Evolutionary conservation across 1,140 invertebrate species (phyloP).

Genomic region (Cyclargus thomasi): DNA sequence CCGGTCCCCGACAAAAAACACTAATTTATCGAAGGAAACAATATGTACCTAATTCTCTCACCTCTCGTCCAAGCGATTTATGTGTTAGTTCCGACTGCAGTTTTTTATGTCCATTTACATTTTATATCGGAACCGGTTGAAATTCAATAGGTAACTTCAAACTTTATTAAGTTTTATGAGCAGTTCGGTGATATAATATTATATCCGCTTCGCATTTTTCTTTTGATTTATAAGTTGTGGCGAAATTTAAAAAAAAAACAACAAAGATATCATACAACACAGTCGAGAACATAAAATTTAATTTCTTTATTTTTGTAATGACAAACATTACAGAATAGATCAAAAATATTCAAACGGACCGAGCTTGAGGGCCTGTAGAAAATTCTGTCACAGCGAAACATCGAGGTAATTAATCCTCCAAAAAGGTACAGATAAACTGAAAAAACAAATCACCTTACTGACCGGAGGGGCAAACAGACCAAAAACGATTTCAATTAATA

Average conservation of each 20-base stretch:
- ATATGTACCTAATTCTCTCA: slow-evolving; percentile 40
- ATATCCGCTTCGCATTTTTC: not conserved
- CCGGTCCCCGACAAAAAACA: slow-evolving; percentile 44
- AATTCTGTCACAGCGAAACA: not conserved
- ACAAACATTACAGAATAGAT: not conserved
- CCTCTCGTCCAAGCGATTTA: slow-evolving; percentile 12
- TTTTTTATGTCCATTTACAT: not conserved
- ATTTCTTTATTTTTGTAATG: too few species aligned
- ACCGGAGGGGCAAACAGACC: not conserved
- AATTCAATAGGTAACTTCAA: too few species aligned
- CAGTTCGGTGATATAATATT: not conserved
- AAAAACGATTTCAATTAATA: not conserved
- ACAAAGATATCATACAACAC: not conserved
- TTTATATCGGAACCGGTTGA: too few species aligned
- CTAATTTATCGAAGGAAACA: slow-evolving; percentile 36
- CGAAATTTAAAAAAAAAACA: not conserved
- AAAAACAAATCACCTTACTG: not conserved
- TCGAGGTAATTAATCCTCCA: not conserved
- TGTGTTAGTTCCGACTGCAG: not conserved
- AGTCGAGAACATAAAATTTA: not conserved
- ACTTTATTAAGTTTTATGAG: too few species aligned
- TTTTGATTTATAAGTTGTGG: too few species aligned
- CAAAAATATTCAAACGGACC: not conserved
- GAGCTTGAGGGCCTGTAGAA: not conserved
- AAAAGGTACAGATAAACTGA: not conserved